These are phyloP conservation scores for Osmerus mordax DNA, from an alignment of 2,113 vertebrate genomes.

Conservation along the genomic window DNA sequence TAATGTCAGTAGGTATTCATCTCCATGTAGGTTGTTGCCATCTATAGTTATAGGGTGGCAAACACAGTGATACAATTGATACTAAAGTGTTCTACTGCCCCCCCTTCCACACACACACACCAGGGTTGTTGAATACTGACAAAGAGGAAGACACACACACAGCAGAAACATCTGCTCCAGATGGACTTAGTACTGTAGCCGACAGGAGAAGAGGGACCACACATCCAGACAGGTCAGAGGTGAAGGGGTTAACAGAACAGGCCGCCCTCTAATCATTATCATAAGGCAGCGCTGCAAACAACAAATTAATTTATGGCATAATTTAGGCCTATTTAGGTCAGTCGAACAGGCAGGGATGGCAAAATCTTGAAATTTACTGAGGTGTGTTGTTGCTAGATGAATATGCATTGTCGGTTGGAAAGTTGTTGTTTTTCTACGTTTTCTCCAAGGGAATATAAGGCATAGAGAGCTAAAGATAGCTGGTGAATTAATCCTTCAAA, in stretches of 20 bases:
- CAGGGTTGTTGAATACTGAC: not conserved
- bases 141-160: constrained; percentile 20
- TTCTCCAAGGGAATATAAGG: constrained; percentile 26
- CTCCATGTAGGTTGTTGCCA: too few relatives aligned
- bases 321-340: constrained; percentile 48
- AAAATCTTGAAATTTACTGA: constrained; percentile 4
- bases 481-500: constrained; percentile 52
- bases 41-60: constrained; percentile 34
- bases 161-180: constrained; percentile 59
- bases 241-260: constrained; percentile 40
- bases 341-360: constrained; percentile 24
- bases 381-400: constrained; percentile 28
- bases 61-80: constrained; percentile 22
- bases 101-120: constrained; percentile 9
- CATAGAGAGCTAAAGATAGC: constrained; percentile 58
- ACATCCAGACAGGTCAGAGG: constrained; percentile 23
- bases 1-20: not conserved
- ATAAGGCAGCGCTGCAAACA: constrained; percentile 15
- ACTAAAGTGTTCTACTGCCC: constrained; percentile 23
- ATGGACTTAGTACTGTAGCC: not conserved
- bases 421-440: constrained; percentile 8
- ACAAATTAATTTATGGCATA: constrained; percentile 36
- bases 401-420: constrained; percentile 41
- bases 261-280: constrained; percentile 47
- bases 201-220: constrained; percentile 38